These are phyloP conservation scores for Anolis sagrei DNA, from an alignment of 2,113 vertebrate species.

Conservation along the genomic window DNA sequence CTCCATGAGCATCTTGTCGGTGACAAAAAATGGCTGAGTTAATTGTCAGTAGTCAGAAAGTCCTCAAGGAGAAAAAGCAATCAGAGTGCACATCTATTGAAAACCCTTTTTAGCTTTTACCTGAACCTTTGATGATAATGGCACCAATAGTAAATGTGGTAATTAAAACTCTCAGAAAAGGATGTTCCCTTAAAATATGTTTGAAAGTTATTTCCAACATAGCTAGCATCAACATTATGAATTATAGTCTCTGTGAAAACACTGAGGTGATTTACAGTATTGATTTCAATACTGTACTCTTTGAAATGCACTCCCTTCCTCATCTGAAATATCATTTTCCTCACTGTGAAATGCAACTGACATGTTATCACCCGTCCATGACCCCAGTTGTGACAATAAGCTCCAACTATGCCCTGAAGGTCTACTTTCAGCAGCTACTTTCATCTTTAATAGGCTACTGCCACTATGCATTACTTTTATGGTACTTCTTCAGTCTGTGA, in stretches of 20 bases:
- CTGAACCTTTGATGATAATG: conserved; percentile 18
- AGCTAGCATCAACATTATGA: not conserved
- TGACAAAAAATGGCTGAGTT: conserved; percentile 60
- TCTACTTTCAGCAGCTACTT: not conserved
- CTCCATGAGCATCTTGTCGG: conserved; percentile 54
- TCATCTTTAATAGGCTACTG: not conserved
- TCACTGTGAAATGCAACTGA: not conserved
- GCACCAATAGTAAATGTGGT: not conserved
- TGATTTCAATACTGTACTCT: fast-evolving
- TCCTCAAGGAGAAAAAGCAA: conserved; percentile 46
- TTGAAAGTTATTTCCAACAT: not conserved
- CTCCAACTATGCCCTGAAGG: not conserved
- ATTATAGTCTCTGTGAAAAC: not conserved
- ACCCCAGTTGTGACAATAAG: not conserved
- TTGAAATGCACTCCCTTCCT: not conserved
- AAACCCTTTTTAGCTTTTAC: not conserved
- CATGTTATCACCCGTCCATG: not conserved
- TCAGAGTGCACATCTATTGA: conserved; percentile 29
- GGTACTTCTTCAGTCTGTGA: not conserved
- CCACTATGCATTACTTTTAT: not conserved
- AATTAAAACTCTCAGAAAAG: conserved; percentile 8
- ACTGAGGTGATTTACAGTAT: not conserved
- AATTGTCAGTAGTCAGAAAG: conserved; percentile 62
- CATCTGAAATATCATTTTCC: not conserved
- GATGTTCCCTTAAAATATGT: not conserved